Evolutionary conservation across 2,797 vertebrate species (phyloP).

Genomic region (Tragelaphus oryx): DNA sequence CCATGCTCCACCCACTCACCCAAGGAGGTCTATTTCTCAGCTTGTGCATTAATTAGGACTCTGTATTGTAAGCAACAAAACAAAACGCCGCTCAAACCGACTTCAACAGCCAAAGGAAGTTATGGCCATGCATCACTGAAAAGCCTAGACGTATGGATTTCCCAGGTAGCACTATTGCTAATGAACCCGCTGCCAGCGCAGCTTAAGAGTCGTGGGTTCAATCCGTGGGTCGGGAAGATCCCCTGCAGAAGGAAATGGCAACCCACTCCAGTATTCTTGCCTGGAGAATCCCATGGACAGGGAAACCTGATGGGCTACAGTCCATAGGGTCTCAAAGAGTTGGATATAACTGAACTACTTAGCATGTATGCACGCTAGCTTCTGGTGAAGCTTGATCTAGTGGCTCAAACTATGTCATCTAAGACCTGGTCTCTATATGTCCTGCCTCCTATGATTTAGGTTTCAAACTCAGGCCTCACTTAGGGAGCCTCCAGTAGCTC

Average conservation of each 20-base stretch:
- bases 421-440: not conserved
- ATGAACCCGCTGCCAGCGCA: not conserved
- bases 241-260: not conserved
- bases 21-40: not conserved
- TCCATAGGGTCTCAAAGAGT: not conserved
- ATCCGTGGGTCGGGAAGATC: not conserved
- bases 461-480: not conserved
- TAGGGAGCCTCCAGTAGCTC: too few species aligned
- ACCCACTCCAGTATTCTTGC: not conserved
- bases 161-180: not conserved
- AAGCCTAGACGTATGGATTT: not conserved
- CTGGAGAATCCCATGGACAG: not conserved
- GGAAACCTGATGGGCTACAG: not conserved
- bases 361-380: not conserved
- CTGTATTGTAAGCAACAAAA: not conserved
- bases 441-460: not conserved
- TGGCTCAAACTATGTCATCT: not conserved
- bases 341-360: not conserved
- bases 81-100: not conserved
- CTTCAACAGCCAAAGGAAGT: not conserved
- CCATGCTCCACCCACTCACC: not conserved
- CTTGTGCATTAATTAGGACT: not conserved
- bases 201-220: not conserved
- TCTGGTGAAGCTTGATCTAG: not conserved
- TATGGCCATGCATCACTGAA: not conserved